Percentiles rank a stretch among this genome's conserved stretches.
phyloP scores from a whole-genome alignment of 2,888 invertebrate genomes.

The Chydorus sphaericus region DNA sequence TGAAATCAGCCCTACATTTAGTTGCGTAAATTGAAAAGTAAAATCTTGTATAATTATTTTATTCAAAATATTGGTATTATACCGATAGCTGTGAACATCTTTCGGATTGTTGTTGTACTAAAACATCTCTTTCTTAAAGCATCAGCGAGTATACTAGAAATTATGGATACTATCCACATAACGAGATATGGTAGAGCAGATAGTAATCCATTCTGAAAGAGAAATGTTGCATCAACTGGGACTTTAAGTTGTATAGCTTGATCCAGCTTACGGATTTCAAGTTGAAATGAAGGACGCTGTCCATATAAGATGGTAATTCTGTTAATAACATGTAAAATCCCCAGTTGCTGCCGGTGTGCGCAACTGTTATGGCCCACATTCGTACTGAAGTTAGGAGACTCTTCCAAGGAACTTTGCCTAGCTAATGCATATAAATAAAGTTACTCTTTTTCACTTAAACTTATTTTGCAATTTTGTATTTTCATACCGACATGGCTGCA shows the following conservation, averaged over 20 bases:
- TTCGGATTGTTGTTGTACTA: too few species aligned
- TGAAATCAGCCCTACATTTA: slow-evolving; percentile 17
- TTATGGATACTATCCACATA: slow-evolving; percentile 54
- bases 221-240: too few species aligned
- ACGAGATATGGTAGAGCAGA: slow-evolving; percentile 52
- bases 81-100: neutral
- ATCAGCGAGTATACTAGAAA: slow-evolving; percentile 53
- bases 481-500: too few species aligned
- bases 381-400: slow-evolving; percentile 48
- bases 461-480: too few species aligned
- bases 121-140: too few species aligned
- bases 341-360: slow-evolving; percentile 60
- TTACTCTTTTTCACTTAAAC: neutral
- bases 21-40: too few species aligned
- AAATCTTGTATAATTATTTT: too few species aligned
- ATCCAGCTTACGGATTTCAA: slow-evolving; percentile 55
- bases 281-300: slow-evolving; percentile 50
- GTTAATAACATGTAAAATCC: slow-evolving; percentile 73
- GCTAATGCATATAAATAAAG: slow-evolving; percentile 33
- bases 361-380: slow-evolving; percentile 52
- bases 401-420: slow-evolving; percentile 53
- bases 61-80: too few species aligned
- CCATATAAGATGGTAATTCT: slow-evolving; percentile 66
- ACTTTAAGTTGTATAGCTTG: too few species aligned
- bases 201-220: slow-evolving; percentile 38